These are phyloP conservation scores for Euproctis similis DNA, from an alignment of 2,888 invertebrate genomes.

Conservation along the genomic window DNA sequence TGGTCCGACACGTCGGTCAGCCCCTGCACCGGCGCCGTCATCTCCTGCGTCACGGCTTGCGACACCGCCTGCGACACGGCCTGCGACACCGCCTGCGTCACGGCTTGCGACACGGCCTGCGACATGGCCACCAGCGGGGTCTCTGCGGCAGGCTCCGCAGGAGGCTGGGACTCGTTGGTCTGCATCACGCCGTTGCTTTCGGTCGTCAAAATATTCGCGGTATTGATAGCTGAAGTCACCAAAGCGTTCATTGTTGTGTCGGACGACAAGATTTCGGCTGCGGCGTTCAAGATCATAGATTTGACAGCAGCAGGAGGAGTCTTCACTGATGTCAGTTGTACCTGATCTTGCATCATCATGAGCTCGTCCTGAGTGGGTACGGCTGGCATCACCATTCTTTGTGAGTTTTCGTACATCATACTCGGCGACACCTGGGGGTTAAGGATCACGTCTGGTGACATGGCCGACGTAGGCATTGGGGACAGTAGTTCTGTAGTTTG, in stretches of 20 bases:
- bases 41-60: slow-evolving; percentile 68
- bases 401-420: slow-evolving; percentile 58
- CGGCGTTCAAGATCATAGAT: slow-evolving; percentile 84
- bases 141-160: slow-evolving; percentile 48
- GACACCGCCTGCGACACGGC: slow-evolving; percentile 68
- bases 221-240: slow-evolving; percentile 73
- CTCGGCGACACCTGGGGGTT: slow-evolving; percentile 77
- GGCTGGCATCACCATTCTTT: slow-evolving; percentile 35
- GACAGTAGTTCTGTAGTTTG: slow-evolving; percentile 46
- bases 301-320: slow-evolving; percentile 80
- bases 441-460: slow-evolving; percentile 77
- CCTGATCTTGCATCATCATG: slow-evolving; percentile 57
- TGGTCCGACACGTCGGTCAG: slow-evolving; percentile 90
- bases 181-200: slow-evolving; percentile 35
- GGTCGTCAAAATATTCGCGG: slow-evolving; percentile 60
- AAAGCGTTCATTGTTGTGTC: slow-evolving; percentile 75
- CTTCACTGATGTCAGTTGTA: slow-evolving; percentile 57
- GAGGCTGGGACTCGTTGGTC: slow-evolving; percentile 38
- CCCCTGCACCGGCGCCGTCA: slow-evolving; percentile 80
- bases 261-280: slow-evolving; percentile 81
- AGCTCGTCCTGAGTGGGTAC: slow-evolving; percentile 45
- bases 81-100: slow-evolving; percentile 65
- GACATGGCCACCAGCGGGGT: slow-evolving; percentile 64
- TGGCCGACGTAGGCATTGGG: slow-evolving; percentile 43
- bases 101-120: slow-evolving; percentile 70